Evolutionary conservation across 2,888 invertebrate species (phyloP), one percentile per base, ranked within the genome.

Genomic region (Timandra comae): DNA sequence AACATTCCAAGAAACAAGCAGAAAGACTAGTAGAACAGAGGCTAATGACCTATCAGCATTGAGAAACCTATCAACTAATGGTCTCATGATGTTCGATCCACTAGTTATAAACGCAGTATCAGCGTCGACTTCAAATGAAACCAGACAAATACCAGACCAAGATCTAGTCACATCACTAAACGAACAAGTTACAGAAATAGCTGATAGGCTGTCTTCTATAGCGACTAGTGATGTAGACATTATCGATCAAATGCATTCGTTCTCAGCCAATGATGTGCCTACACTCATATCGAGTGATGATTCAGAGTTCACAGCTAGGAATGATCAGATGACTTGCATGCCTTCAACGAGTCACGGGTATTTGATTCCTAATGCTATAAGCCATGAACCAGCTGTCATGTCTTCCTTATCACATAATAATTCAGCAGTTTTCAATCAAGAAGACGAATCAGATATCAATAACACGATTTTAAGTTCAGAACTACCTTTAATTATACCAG

Each of bases 311-410:
- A 38, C 52, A 0, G 71, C 78, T 0, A 75, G 79, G 30, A 84
- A 75, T 25, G 85, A 84, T 38, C 79, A 79, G 28, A 41, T 80
- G 7, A 79, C 84, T 9, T 87, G 86, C 46, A 78, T 89, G 57
- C 88, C 90, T 2, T 90, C 91, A 0, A 91, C 90, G 1, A 86
- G 86, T 49, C 90, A 91, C 42, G 89, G 88, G 11, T 90, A 89
- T 63, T 64, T 90, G 27, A 86, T 91, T 60, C 89, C 91, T 5
- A 89, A 88, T 45, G 88, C 88, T 0, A 88, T 89, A 27, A 87
- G 87, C 27, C 88, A 88, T 43, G 88, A 89, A 43, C 85, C 86
- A 0, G 86, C 77, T 0, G 88, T 89, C 0, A 56, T 89, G 12
- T 86, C 87, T 0, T 82, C 88, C 0, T 55, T 88, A 11, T 85